Conservation (phyloP, 2,113 vertebrate species). For the Onychostoma macrolepis region DNA sequence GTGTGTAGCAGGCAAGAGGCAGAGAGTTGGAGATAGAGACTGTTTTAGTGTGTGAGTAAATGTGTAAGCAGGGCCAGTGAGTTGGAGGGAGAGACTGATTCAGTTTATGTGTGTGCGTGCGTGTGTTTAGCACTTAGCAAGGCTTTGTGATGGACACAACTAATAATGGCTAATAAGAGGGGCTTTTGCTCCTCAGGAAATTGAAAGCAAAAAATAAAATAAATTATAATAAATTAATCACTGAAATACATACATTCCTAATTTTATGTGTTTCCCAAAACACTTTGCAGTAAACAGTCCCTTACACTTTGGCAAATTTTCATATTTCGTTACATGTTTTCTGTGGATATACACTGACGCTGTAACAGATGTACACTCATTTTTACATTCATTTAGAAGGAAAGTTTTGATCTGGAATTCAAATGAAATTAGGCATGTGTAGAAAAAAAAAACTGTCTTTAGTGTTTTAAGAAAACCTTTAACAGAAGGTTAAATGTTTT, state of each 20-base stretch:
- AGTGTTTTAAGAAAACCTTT: neutral
- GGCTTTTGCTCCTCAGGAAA: slow-evolving; percentile 75
- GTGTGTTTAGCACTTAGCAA: slow-evolving; percentile 9
- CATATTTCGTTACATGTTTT: neutral
- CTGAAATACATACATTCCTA: slow-evolving; percentile 46
- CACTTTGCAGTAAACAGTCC: neutral
- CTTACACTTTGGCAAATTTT: neutral
- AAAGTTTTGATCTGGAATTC: neutral
- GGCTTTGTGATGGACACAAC: slow-evolving; percentile 85
- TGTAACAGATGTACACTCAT: too few species aligned
- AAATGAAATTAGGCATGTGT: neutral
- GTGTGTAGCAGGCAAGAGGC: neutral
- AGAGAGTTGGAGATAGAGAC: slow-evolving; percentile 28
- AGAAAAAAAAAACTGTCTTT: neutral
- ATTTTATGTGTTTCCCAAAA: slow-evolving; percentile 24
- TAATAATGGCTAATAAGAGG: slow-evolving; percentile 96
- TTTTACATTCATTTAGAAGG: neutral
- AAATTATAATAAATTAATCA: slow-evolving; percentile 32
- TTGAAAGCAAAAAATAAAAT: slow-evolving; percentile 9
- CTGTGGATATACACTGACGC: neutral
- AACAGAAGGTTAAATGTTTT: neutral
- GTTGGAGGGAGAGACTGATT: slow-evolving; percentile 15
- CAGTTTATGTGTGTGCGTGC: neutral
- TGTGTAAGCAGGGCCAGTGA: slow-evolving; percentile 20
- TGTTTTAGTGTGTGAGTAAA: slow-evolving; percentile 34